Percentiles rank a stretch among this genome's conserved stretches.
phyloP scores from a whole-genome alignment of 2,113 vertebrate species.

The Hypomesus transpacificus region DNA sequence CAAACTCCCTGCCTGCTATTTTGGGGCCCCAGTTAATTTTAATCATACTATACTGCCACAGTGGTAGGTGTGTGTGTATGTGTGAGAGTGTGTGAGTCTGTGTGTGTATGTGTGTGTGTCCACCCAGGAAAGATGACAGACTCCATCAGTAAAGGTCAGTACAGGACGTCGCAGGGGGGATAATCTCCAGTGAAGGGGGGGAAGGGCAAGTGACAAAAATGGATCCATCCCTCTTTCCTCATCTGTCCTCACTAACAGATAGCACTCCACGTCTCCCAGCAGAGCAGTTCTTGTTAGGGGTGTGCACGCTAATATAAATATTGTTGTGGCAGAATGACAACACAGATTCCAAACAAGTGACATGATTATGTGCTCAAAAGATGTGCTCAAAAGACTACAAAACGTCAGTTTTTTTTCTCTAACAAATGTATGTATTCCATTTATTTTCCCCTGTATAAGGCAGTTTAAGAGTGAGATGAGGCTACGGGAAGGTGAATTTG shows the following conservation, averaged over 20 bases:
- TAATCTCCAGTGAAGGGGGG: background rate
- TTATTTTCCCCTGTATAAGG: no score
- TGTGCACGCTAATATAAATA: no score
- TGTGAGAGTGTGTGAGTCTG: no score
- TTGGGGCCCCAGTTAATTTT: background rate
- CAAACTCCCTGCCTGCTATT: background rate
- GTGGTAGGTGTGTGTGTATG: background rate
- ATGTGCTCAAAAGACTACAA: no score
- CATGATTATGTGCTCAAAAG: no score
- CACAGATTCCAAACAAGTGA: no score
- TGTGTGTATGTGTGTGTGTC: background rate
- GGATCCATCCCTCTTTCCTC: background rate
- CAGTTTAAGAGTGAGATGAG: no score
- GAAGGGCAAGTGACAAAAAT: background rate
- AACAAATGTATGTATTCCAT: no score
- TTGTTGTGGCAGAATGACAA: no score
- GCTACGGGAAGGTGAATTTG: no score
- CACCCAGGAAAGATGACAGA: constrained; percentile 24
- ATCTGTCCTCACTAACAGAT: background rate
- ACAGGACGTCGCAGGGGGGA: constrained; percentile 7
- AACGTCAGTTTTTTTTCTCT: no score
- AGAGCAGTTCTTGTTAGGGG: background rate
- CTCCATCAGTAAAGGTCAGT: constrained; percentile 43
- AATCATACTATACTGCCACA: background rate
- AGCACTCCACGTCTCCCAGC: background rate